Evolutionary conservation across 2,113 vertebrate genomes (phyloP).

Genomic region (Sisor rabdophorus): DNA sequence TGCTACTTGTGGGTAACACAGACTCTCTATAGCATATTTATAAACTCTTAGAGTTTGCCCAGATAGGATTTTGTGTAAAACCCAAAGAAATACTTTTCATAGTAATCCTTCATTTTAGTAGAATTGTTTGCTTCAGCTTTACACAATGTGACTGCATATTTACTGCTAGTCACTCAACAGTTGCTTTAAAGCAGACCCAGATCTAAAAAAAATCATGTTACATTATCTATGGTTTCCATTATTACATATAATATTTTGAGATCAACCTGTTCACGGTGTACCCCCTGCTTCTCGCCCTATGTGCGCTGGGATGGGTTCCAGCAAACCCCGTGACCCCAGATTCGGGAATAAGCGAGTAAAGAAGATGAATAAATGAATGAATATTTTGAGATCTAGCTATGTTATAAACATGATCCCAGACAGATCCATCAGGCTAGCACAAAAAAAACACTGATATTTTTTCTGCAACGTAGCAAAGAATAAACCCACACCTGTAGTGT

Average conservation of each 20-base stretch:
- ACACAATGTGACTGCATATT: not conserved
- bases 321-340: too few species aligned
- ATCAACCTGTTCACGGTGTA: too few species aligned
- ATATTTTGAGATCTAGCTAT: constrained; percentile 34
- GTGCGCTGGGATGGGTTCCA: too few species aligned
- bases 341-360: too few species aligned
- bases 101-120: not conserved
- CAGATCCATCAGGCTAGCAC: constrained; percentile 22
- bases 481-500: constrained; percentile 44
- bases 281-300: too few species aligned
- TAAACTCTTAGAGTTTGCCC: not conserved
- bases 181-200: not conserved
- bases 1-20: not conserved
- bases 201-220: constrained; percentile 17
- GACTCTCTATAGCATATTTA: not conserved
- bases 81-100: not conserved
- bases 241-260: too few species aligned
- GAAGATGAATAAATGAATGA: too few species aligned
- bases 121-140: not conserved
- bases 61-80: not conserved
- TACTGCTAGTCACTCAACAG: constrained; percentile 17
- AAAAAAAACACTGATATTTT: constrained; percentile 34
- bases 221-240: constrained; percentile 26
- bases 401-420: constrained; percentile 27
- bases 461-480: constrained; percentile 36